These are phyloP conservation scores for Dinoponera quadriceps DNA, from an alignment of 1,140 invertebrate species.

Conservation along the genomic window DNA sequence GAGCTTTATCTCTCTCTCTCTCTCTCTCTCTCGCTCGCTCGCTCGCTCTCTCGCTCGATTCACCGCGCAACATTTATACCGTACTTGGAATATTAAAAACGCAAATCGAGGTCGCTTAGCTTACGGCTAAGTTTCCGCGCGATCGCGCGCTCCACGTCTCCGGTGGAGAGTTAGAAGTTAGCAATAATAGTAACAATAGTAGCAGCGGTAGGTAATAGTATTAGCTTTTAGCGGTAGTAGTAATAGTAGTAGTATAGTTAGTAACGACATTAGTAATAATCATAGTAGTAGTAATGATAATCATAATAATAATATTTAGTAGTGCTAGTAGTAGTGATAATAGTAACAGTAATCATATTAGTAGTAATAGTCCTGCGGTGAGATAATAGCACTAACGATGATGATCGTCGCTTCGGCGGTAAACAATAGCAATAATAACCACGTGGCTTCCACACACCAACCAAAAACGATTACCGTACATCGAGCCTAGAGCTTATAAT, in stretches of 20 bases:
- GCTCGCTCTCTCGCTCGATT: conserved; percentile 22
- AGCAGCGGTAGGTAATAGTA: conserved; percentile 48
- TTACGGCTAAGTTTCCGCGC: conserved; percentile 52
- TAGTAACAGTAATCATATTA: conserved; percentile 51
- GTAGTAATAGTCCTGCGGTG: conserved; percentile 62
- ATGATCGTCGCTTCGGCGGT: conserved; percentile 45
- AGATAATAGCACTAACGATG: conserved; percentile 52
- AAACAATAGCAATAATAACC: conserved; percentile 57
- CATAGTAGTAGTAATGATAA: conserved; percentile 66
- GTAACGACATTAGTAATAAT: conserved; percentile 46
- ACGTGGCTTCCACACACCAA: conserved; percentile 48
- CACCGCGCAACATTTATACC: conserved; percentile 19
- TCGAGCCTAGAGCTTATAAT: conserved; percentile 35
- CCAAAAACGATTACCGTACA: conserved; percentile 54
- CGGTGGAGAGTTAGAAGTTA: conserved; percentile 53
- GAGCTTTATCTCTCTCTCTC: conserved; percentile 38
- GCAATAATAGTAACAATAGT: conserved; percentile 54
- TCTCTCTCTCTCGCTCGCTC: conserved; percentile 33
- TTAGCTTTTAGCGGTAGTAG: conserved; percentile 40
- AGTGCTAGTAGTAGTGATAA: conserved; percentile 54
- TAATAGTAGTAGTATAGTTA: conserved; percentile 55
- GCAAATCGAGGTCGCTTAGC: conserved; percentile 56
- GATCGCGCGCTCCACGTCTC: conserved; percentile 44
- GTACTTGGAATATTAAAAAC: conserved; percentile 55
- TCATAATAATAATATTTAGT: conserved; percentile 64